Percentiles rank a stretch among this genome's conserved stretches.
These are phyloP conservation scores for Rhogogaster chlorosoma DNA, from an alignment of 2,888 invertebrate species.

Conservation along the genomic window DNA sequence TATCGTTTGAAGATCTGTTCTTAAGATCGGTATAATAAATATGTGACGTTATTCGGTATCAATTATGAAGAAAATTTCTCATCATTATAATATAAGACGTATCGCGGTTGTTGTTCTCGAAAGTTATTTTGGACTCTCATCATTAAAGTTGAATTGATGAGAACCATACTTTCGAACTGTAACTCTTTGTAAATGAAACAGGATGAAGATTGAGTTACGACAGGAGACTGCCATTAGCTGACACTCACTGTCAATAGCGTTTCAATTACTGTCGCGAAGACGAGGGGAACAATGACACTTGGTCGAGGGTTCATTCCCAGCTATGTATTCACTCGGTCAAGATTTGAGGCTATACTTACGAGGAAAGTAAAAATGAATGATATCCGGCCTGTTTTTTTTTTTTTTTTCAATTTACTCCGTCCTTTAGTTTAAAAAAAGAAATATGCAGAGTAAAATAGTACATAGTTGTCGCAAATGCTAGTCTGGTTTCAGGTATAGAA, in stretches of 20 bases:
- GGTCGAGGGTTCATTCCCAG: not conserved
- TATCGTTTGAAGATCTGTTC: not conserved
- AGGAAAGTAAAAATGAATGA: constrained; percentile 44
- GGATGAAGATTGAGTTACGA: not conserved
- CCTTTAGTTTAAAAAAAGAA: not conserved
- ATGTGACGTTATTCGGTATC: not conserved
- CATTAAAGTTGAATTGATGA: constrained; percentile 17
- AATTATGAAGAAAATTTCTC: not conserved
- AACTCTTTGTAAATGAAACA: not conserved
- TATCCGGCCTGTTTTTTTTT: constrained; percentile 26
- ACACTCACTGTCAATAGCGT: not conserved
- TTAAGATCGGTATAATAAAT: not conserved
- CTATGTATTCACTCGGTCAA: not conserved
- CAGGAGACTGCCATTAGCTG: not conserved
- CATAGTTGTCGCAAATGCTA: constrained; percentile 33
- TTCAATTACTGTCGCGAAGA: not conserved
- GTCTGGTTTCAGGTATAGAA: constrained; percentile 5
- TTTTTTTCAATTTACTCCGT: not conserved
- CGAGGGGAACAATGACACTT: constrained; percentile 10
- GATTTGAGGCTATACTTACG: not conserved
- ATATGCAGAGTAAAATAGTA: constrained; percentile 30
- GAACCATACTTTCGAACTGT: constrained; percentile 26
- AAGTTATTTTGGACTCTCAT: constrained; percentile 3
- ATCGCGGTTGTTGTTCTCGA: not conserved
- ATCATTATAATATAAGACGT: not conserved